Evolutionary conservation across 1,140 invertebrate species (phyloP).

Genomic region (Manduca sexta): DNA sequence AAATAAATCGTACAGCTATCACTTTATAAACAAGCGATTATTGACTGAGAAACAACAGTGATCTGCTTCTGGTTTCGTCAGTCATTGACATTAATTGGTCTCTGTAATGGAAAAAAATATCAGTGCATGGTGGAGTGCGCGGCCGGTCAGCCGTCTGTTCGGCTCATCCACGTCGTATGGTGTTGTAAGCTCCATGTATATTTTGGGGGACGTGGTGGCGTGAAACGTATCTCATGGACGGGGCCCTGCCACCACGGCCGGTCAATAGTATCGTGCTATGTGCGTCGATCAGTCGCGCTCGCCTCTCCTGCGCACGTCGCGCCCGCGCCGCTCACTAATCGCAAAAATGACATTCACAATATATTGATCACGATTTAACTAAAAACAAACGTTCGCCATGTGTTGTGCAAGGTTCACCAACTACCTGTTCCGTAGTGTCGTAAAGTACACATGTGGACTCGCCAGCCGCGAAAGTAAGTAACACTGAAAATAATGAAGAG

Average conservation of each 20-base stretch:
- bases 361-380: constrained; percentile 33
- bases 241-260: constrained; percentile 20
- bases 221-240: constrained; percentile 7
- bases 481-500: not conserved
- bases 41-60: constrained; percentile 35
- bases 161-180: constrained; percentile 18
- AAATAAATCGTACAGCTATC: constrained; percentile 10
- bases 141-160: constrained; percentile 29
- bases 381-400: constrained; percentile 44
- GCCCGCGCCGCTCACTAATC: constrained; percentile 35
- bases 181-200: constrained; percentile 41
- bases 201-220: constrained; percentile 22
- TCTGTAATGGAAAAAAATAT: constrained; percentile 45
- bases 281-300: constrained; percentile 49
- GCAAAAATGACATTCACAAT: constrained; percentile 52
- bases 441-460: constrained; percentile 66
- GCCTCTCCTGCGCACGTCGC: constrained; percentile 20
- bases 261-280: constrained; percentile 53
- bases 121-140: constrained; percentile 40
- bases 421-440: constrained; percentile 60
- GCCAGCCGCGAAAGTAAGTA: constrained; percentile 64
- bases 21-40: constrained; percentile 26
- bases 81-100: constrained; percentile 55
- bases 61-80: constrained; percentile 51
- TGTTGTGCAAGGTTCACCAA: constrained; percentile 59